Conservation (phyloP, 1,140 invertebrate species). For the Drosophila bipectinata region DNA sequence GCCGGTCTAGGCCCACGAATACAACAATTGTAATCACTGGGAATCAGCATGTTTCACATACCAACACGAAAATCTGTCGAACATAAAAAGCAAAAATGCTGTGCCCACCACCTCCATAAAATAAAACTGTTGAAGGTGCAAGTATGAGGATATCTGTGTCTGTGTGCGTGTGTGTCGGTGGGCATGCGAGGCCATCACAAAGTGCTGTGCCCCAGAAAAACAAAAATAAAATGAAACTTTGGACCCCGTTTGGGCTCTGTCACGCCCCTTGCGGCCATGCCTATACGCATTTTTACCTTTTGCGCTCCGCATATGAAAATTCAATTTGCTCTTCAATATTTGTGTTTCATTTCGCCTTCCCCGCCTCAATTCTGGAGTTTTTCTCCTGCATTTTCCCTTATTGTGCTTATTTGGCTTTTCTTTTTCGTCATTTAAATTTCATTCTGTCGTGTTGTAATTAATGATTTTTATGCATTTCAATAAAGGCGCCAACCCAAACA, state of each 20-base stretch:
- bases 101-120: conserved; percentile 57
- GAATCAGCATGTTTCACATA: conserved; percentile 82
- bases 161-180: conserved; percentile 5
- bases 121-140: conserved; percentile 64
- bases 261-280: conserved; percentile 1
- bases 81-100: conserved; percentile 80
- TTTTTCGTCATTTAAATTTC: conserved; percentile 75
- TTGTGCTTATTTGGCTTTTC: conserved; percentile 52
- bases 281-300: conserved; percentile 55
- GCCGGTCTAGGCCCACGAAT: conserved; percentile 44
- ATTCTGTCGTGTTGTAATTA: conserved; percentile 78
- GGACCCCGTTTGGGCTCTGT: conserved; percentile 20
- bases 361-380: conserved; percentile 6
- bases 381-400: conserved; percentile 34
- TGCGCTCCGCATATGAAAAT: conserved; percentile 70
- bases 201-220: conserved; percentile 67
- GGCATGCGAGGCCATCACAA: conserved; percentile 32
- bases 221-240: conserved; percentile 33
- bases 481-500: conserved; percentile 56
- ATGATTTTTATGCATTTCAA: conserved; percentile 76
- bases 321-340: conserved; percentile 80
- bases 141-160: conserved; percentile 16
- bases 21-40: conserved; percentile 81
- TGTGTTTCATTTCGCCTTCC: conserved; percentile 34
- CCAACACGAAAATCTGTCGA: conserved; percentile 81